Percentiles rank a stretch among this genome's conserved stretches.
phyloP scores from a whole-genome alignment of 2,888 invertebrate genomes.

The Cylindroiulus punctatus region DNA sequence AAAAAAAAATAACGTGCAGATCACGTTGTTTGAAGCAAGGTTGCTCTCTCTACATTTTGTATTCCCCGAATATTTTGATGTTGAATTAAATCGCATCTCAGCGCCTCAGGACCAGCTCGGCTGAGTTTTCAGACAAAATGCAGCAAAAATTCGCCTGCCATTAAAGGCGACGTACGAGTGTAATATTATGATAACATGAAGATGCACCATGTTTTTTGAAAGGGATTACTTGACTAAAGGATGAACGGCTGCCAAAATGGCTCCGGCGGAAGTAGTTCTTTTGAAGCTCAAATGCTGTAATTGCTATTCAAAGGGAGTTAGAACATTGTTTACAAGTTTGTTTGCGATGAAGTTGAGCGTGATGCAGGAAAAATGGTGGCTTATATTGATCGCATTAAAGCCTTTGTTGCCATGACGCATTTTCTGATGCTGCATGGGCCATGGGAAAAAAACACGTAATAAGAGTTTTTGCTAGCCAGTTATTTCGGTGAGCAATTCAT shows the following conservation, averaged over 20 bases:
- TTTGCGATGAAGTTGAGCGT: conserved; percentile 2
- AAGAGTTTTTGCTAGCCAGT: not conserved
- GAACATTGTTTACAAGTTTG: conserved; percentile 34
- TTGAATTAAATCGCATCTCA: not conserved
- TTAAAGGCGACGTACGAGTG: not conserved
- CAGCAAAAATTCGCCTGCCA: no score
- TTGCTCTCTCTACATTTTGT: no score
- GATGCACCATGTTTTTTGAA: not conserved
- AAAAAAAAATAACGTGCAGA: no score
- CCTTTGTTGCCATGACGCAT: conserved; percentile 5
- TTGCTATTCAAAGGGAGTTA: not conserved
- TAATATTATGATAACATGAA: not conserved
- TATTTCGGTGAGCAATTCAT: not conserved
- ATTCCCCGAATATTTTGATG: not conserved
- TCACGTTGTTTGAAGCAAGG: no score
- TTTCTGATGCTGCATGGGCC: not conserved
- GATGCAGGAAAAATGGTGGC: not conserved
- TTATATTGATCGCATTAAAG: conserved; percentile 16
- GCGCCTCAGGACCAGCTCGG: not conserved
- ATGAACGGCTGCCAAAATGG: not conserved
- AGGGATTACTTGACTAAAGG: not conserved
- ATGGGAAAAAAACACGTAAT: not conserved
- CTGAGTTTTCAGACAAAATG: not conserved
- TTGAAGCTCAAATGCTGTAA: not conserved
- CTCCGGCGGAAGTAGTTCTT: not conserved